phyloP scores from a whole-genome alignment of 2,113 vertebrate species.

The Hymenochirus boettgeri region DNA sequence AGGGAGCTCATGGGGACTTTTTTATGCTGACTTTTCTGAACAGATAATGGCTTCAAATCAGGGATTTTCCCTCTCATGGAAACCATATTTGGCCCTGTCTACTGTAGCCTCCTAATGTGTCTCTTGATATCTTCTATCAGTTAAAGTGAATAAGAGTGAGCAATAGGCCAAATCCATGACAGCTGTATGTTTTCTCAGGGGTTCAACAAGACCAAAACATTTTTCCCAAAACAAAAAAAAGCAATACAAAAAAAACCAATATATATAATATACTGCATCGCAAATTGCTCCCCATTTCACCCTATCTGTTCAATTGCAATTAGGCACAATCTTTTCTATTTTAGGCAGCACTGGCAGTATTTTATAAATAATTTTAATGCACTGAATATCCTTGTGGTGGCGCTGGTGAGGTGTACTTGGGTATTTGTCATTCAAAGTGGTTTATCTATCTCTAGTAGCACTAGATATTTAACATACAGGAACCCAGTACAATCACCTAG shows the following conservation, averaged over 20 bases:
- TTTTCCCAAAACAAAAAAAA: neutral
- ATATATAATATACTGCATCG: too few relatives aligned
- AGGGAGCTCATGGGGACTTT: neutral
- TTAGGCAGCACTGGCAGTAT: too few relatives aligned
- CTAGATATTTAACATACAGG: too few relatives aligned
- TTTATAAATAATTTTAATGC: too few relatives aligned
- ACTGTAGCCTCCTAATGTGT: neutral
- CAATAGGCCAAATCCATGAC: neutral
- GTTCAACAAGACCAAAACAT: slow-evolving; percentile 25
- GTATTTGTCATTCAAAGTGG: too few relatives aligned
- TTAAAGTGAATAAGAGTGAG: neutral
- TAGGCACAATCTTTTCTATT: too few relatives aligned
- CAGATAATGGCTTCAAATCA: slow-evolving; percentile 1
- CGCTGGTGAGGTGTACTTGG: too few relatives aligned
- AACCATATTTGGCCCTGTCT: slow-evolving; percentile 4
- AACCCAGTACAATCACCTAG: too few relatives aligned
- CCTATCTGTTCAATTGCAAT: too few relatives aligned
- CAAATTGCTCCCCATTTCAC: too few relatives aligned
- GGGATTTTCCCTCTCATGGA: slow-evolving; percentile 19
- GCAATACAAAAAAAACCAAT: neutral
- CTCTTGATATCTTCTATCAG: neutral
- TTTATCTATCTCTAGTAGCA: too few relatives aligned
- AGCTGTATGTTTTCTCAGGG: slow-evolving; percentile 26
- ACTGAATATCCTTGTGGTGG: too few relatives aligned
- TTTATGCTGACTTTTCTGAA: slow-evolving; percentile 1